These are phyloP conservation scores for Ophiothrix spiculata DNA, from an alignment of 35 echinoderm and acorn worm genomes.

Conservation along the genomic window DNA sequence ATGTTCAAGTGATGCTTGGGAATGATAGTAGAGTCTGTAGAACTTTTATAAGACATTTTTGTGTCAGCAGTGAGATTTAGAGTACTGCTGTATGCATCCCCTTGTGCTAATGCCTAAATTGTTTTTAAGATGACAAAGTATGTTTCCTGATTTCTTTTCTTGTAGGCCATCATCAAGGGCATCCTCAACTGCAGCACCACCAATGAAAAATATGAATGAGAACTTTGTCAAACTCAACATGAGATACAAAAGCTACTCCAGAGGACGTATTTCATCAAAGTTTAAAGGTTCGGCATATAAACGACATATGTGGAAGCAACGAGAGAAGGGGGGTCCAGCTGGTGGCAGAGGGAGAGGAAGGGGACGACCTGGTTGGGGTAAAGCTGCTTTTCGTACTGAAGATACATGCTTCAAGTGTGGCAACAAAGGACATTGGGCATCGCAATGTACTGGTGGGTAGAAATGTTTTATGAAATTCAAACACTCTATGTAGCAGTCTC, in stretches of 20 bases:
- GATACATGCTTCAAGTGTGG: conserved; percentile 98
- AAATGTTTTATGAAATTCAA: conserved; percentile 58
- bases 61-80: too few species aligned
- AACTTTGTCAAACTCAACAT: conserved; percentile 96
- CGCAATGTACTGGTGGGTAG: conserved; percentile 61
- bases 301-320: conserved; percentile 83
- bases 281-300: conserved; percentile 90
- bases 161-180: background rate
- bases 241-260: conserved; percentile 71
- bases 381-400: conserved; percentile 3
- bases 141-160: background rate
- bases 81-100: background rate
- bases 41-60: background rate
- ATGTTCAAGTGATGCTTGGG: background rate
- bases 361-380: conserved; percentile 27
- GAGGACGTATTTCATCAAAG: conserved; percentile 23
- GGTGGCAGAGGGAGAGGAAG: conserved; percentile 22
- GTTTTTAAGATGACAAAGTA: background rate
- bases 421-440: conserved; percentile 85
- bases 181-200: conserved; percentile 1
- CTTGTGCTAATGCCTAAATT: background rate
- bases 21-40: background rate
- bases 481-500: too few species aligned
- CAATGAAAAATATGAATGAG: conserved; percentile 64
- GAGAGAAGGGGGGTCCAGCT: conserved; percentile 22